Evolutionary conservation across 2,888 invertebrate genomes (phyloP), one percentile per base, ranked within the genome.

Genomic region (Gastracanthus pulcherrimus): DNA sequence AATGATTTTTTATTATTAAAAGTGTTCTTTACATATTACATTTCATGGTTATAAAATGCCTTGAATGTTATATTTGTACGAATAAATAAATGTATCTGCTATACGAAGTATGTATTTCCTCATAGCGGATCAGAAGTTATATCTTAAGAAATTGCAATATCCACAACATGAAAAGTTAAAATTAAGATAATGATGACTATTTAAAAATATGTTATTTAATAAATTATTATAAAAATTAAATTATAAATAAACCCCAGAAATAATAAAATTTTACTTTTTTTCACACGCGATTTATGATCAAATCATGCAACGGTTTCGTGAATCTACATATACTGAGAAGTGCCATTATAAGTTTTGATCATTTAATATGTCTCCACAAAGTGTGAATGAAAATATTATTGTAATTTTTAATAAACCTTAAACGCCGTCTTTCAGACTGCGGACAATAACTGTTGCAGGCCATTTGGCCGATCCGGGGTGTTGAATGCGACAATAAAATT

Each of bases 401-500:
- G 26, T 66, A 74, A 62, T 69, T 51, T 69, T 70, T 70, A 75
- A 75, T 62, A 80, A 70, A 70, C 41, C 23, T 76, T 76, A 76
- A 76, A 55, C 41, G 45, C n/a, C 26, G 41, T 62, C 80, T 80
- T 80, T 80, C 26, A 76, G n/a, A 11, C 13, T 70, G 13, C 11
- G 41, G 34, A 72, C 71, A 71, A 81, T 81, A 76, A 71, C 41
- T 34, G 60, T 66, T 58, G 41, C 62, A 36, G 16, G 23, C 71
- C 76, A 76, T 76, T 81, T 76, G 76, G n/a, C 58, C 48, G 58
- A n/a, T 29, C 29, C 7, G 23, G 26, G 55, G 69, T 23, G 66
- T 51, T 82, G 78, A 79, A 79, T 82, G 26, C 58, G 13, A 55
- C 71, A 71, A 82, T 82, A 79, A 79, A 76, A 69, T 80, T 80